Base-by-base conservation (phyloP, 1,140 invertebrate species). In the Papilio dardanus region DNA sequence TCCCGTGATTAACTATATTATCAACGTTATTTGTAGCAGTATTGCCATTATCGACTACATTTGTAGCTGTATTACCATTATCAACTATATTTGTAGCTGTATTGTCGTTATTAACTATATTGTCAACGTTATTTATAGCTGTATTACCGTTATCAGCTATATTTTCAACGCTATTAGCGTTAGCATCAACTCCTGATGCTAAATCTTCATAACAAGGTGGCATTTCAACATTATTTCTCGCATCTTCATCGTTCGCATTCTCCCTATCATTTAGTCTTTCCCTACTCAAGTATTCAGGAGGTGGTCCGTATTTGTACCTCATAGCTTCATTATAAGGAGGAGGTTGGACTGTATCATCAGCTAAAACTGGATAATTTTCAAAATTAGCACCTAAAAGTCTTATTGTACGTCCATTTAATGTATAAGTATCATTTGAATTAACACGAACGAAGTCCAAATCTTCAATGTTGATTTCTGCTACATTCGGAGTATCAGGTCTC, bases 241-340 rank as follows among this genome's bases (percentile, higher is more conserved):
- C 90, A 74, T 88, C 87, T 19, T 85, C 81, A 30, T 89, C 87
- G 5, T 21, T 24, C n/a, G 58, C 16, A 1, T 8, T 77, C 0
- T 84, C 81, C 0, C 46, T 69, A 8, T 75, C 77, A 19, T 87
- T 82, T 33, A 93, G 78, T 76, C 93, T 91, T 69, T 95, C 95
- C 37, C 91, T 83, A 31, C 94, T 94, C 3, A 93, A 78, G 76
- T 95, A 95, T 16, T 94, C 94, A 0, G 95, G 95, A 2, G 95
- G 95, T 0, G 95, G 95, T 3, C 94, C 94, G 37, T 83, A 89
- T 74, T 95, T 94, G 58, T 91, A 86, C 8, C 92, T 81, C 79
- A 94, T 89, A 0, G 94, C 92, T 79, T 95, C 94, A 24, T 89
- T 93, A 80, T 95, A 95, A 0, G 95, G 94, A 0, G 95, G 95